Evolutionary conservation across 2,888 invertebrate species (phyloP).

Genomic region (Steinernema hermaphroditum): DNA sequence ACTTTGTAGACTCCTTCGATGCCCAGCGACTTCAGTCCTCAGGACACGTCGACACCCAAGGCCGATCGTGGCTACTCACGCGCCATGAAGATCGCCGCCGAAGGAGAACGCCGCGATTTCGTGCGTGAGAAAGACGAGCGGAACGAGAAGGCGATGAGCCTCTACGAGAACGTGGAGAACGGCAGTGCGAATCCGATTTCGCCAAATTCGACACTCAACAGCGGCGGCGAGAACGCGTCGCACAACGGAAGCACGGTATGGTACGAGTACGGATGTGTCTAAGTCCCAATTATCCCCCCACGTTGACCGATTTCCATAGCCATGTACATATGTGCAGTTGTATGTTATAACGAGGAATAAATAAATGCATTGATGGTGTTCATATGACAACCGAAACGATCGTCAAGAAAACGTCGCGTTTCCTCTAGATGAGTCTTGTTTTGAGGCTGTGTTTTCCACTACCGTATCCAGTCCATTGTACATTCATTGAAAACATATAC

Average conservation of each 20-base stretch:
- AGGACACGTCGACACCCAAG: conserved; percentile 36
- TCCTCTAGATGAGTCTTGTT: too few relatives aligned
- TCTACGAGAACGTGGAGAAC: conserved; percentile 50
- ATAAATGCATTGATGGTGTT: too few relatives aligned
- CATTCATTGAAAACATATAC: too few relatives aligned
- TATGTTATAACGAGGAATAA: neutral
- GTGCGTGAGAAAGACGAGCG: conserved; percentile 51
- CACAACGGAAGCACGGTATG: conserved; percentile 51
- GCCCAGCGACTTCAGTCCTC: conserved; percentile 29
- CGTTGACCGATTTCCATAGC: neutral
- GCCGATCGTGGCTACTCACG: conserved; percentile 31
- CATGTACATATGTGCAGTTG: neutral
- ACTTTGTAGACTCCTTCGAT: neutral
- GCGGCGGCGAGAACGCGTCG: conserved; percentile 18
- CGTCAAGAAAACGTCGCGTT: too few relatives aligned
- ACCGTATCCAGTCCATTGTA: too few relatives aligned
- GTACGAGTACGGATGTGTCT: conserved; percentile 57
- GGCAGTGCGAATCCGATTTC: neutral
- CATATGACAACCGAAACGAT: too few relatives aligned
- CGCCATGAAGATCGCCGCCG: conserved; percentile 43
- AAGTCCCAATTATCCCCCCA: neutral
- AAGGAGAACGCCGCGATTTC: conserved; percentile 47
- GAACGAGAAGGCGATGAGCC: conserved; percentile 50
- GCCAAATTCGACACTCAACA: neutral
- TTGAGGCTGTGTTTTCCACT: too few relatives aligned